These are phyloP conservation scores for Nemoura dubitans DNA, from an alignment of 2,888 invertebrate genomes.

Conservation along the genomic window DNA sequence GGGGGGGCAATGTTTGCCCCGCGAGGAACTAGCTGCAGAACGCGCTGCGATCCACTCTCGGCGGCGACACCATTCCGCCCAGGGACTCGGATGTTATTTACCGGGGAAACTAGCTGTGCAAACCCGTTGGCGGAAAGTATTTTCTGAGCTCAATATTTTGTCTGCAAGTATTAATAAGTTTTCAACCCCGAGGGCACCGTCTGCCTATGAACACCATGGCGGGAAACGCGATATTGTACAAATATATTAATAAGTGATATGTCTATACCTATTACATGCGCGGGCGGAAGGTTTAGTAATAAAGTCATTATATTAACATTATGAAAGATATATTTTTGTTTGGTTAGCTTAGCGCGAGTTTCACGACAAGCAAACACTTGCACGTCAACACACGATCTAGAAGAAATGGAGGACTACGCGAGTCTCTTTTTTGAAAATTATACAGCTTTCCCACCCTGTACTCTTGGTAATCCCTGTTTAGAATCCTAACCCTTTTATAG, in stretches of 20 bases:
- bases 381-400: background rate
- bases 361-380: background rate
- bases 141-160: too few relatives aligned
- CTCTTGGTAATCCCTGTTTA: background rate
- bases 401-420: background rate
- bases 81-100: background rate
- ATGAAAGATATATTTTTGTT: background rate
- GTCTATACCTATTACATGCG: too few relatives aligned
- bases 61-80: too few relatives aligned
- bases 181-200: background rate
- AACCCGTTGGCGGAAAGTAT: background rate
- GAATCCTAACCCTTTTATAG: too few relatives aligned
- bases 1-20: background rate
- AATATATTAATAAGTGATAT: background rate
- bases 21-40: background rate
- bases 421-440: background rate
- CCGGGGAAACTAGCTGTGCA: background rate
- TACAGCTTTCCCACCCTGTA: background rate
- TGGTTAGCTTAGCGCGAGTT: background rate
- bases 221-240: background rate
- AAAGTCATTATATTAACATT: background rate
- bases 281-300: background rate
- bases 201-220: background rate
- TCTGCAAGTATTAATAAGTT: conserved; percentile 1
- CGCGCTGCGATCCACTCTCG: background rate